Evolutionary conservation across 2,797 vertebrate species (phyloP).

Genomic region (Rachycentron canadum): DNA sequence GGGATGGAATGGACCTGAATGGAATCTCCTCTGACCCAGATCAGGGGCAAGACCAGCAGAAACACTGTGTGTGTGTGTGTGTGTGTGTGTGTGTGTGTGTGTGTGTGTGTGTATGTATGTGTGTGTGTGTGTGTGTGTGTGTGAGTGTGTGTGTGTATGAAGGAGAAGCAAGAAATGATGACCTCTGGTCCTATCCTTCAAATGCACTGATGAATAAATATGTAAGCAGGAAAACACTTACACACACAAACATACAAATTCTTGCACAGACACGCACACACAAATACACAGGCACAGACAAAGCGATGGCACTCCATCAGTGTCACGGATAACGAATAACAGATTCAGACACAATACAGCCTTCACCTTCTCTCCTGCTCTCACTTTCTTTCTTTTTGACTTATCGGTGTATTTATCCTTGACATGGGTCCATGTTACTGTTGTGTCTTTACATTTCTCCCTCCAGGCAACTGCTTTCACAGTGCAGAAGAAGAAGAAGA

Average conservation of each 20-base stretch:
- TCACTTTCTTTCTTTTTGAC: constrained; percentile 33
- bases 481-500: not conserved
- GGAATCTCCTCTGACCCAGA: constrained; percentile 75
- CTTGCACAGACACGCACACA: constrained; percentile 9
- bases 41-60: constrained; percentile 72
- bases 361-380: constrained; percentile 53
- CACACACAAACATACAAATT: constrained; percentile 15
- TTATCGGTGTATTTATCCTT: constrained; percentile 68
- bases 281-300: constrained; percentile 36
- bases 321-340: constrained; percentile 45
- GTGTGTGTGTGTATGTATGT: constrained; percentile 19
- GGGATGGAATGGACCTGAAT: constrained; percentile 75
- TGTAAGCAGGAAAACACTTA: constrained; percentile 41
- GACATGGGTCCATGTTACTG: constrained; percentile 36
- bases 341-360: constrained; percentile 63
- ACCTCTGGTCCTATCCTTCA: constrained; percentile 19
- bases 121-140: constrained; percentile 27
- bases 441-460: constrained; percentile 64
- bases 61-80: constrained; percentile 42
- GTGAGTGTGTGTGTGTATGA: constrained; percentile 32
- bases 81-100: constrained; percentile 27
- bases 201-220: constrained; percentile 39
- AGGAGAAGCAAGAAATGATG: constrained; percentile 36
- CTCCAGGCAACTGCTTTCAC: constrained; percentile 57
- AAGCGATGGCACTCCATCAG: constrained; percentile 41